Conservation (phyloP, 2,113 vertebrate species). For the Pedetes capensis region DNA sequence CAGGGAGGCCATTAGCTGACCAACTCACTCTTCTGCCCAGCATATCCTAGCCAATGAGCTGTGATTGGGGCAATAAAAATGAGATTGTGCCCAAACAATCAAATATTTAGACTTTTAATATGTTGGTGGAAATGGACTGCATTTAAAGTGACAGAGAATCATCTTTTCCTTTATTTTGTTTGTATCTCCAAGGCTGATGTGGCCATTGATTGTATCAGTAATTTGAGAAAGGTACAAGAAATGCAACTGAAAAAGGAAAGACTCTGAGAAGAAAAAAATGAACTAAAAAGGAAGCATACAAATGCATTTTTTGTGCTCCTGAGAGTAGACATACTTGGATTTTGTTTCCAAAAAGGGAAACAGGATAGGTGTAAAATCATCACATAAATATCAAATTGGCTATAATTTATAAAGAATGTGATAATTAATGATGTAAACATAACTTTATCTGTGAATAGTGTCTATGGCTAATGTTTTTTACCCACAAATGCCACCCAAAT, state of each 20-base stretch:
- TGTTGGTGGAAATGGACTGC: conserved; percentile 67
- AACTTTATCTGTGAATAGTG: conserved; percentile 59
- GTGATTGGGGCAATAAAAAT: conserved; percentile 83
- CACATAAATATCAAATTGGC: conserved; percentile 50
- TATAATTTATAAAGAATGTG: conserved; percentile 54
- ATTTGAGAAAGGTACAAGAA: neutral
- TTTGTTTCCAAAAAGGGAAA: conserved; percentile 51
- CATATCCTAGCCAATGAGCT: conserved; percentile 84
- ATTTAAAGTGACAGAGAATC: conserved; percentile 70
- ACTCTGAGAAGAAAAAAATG: conserved; percentile 10
- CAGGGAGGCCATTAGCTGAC: conserved; percentile 86
- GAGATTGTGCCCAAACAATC: conserved; percentile 82
- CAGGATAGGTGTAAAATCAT: conserved; percentile 4
- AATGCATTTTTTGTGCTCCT: neutral
- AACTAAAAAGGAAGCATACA: neutral
- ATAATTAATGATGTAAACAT: conserved; percentile 60
- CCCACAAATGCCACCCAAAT: conserved; percentile 62
- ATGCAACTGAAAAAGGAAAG: neutral
- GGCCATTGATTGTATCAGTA: conserved; percentile 5
- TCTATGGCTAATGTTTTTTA: conserved; percentile 66
- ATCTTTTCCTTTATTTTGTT: conserved; percentile 57
- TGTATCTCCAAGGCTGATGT: conserved; percentile 38
- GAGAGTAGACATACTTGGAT: neutral
- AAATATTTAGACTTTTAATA: conserved; percentile 81
- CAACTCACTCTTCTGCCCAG: conserved; percentile 81